Percentiles rank a stretch among this genome's conserved stretches.
These are phyloP conservation scores for Thalassaphorura encarpata DNA, from an alignment of 1,140 invertebrate genomes.

Conservation along the genomic window DNA sequence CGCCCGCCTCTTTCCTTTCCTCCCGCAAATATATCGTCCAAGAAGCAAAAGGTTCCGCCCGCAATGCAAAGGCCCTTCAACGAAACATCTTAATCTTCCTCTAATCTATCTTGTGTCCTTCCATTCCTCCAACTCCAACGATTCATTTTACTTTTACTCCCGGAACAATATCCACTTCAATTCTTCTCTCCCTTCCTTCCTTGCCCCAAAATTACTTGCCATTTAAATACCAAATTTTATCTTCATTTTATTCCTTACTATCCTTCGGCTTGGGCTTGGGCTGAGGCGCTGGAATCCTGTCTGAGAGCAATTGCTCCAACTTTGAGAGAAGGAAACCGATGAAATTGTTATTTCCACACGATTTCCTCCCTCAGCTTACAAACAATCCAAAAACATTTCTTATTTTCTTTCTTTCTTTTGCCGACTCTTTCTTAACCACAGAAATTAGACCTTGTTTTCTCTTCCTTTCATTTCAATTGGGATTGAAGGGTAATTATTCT, in stretches of 20 bases:
- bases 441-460: not conserved
- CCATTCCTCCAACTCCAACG: too few species aligned
- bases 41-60: too few species aligned
- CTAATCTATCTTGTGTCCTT: slow-evolving; percentile 19
- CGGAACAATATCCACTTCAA: too few species aligned
- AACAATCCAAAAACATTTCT: not conserved
- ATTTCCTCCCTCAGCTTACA: not conserved
- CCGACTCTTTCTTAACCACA: not conserved
- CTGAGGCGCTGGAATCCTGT: not conserved
- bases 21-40: too few species aligned
- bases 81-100: slow-evolving; percentile 16
- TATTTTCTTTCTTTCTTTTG: not conserved
- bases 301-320: too few species aligned
- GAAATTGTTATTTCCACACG: not conserved
- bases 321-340: too few species aligned
- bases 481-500: too few species aligned
- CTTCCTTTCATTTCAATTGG: too few species aligned
- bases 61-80: too few species aligned
- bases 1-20: not conserved
- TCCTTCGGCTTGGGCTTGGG: not conserved
- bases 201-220: not conserved
- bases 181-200: too few species aligned
- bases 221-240: slow-evolving; percentile 5
- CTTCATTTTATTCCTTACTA: not conserved
- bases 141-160: too few species aligned